Evolutionary conservation across 1,140 invertebrate species (phyloP).

Genomic region (Papilio polytes): DNA sequence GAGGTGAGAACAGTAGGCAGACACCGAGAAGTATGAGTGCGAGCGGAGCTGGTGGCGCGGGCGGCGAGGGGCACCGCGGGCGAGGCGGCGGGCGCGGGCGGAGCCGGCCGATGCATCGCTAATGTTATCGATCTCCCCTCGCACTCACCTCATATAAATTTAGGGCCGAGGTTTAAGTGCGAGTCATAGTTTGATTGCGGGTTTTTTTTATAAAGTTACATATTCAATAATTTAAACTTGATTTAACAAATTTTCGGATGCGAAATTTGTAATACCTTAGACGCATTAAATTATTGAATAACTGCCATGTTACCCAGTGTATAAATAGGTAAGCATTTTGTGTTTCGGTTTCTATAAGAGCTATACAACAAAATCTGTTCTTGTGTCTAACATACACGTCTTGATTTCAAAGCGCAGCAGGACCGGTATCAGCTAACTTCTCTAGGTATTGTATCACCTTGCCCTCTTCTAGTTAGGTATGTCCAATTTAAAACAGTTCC

Average conservation of each 20-base stretch:
- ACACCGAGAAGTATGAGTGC: neutral
- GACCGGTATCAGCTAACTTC: no score
- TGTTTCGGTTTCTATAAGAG: no score
- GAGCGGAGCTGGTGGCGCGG: neutral
- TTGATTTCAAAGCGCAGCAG: no score
- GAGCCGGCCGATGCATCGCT: neutral
- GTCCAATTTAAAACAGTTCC: no score
- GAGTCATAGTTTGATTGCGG: neutral
- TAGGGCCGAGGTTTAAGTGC: neutral
- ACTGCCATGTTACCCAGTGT: neutral
- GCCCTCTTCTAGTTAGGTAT: no score
- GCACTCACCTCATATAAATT: neutral
- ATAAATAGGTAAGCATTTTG: no score
- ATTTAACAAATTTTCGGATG: neutral
- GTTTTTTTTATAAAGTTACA: neutral
- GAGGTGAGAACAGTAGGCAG: conserved; percentile 14
- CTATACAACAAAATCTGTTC: no score
- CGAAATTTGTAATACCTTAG: neutral
- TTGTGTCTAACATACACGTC: no score
- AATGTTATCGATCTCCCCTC: conserved; percentile 2
- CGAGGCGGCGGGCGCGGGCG: neutral
- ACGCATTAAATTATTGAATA: neutral
- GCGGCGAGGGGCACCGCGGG: neutral
- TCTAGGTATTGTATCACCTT: no score
- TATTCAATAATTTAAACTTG: neutral